Conservation (phyloP, 2,888 invertebrate genomes). For the Epistrophe grossulariae region DNA sequence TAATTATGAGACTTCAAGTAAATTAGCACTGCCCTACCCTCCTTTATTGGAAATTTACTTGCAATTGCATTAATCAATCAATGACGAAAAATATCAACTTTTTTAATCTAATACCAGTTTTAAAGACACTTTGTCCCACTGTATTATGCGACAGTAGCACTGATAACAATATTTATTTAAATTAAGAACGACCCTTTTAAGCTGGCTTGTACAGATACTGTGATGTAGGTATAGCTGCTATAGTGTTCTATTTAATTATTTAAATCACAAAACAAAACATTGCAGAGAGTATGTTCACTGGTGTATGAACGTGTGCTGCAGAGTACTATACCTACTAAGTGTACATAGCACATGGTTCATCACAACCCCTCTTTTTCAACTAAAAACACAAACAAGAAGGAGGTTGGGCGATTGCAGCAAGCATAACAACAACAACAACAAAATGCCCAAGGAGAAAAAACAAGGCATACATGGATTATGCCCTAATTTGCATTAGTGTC, state of each 20-base stretch:
- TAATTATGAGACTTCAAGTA: no score
- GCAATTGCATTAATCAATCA: no score
- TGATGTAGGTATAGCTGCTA: not conserved
- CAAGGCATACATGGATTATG: constrained; percentile 23
- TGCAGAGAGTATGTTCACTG: constrained; percentile 27
- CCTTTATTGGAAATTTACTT: no score
- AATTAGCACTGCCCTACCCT: no score
- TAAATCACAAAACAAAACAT: constrained; percentile 59
- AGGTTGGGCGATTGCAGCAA: constrained; percentile 17
- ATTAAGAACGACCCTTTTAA: constrained; percentile 50
- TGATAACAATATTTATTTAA: constrained; percentile 54
- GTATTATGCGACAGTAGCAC: not conserved
- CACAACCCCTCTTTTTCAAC: not conserved
- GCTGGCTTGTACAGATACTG: not conserved
- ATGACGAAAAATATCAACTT: no score
- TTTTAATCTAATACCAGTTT: not conserved
- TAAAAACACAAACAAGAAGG: not conserved
- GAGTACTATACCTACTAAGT: not conserved
- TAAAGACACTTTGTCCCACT: not conserved
- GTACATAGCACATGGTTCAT: not conserved
- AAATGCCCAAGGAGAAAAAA: constrained; percentile 25
- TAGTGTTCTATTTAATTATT: constrained; percentile 66
- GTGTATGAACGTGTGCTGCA: constrained; percentile 15
- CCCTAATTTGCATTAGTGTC: constrained; percentile 56
- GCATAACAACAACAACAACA: constrained; percentile 28